These are phyloP conservation scores for Mythimna albipuncta DNA, from an alignment of 2,888 invertebrate genomes.

Conservation along the genomic window DNA sequence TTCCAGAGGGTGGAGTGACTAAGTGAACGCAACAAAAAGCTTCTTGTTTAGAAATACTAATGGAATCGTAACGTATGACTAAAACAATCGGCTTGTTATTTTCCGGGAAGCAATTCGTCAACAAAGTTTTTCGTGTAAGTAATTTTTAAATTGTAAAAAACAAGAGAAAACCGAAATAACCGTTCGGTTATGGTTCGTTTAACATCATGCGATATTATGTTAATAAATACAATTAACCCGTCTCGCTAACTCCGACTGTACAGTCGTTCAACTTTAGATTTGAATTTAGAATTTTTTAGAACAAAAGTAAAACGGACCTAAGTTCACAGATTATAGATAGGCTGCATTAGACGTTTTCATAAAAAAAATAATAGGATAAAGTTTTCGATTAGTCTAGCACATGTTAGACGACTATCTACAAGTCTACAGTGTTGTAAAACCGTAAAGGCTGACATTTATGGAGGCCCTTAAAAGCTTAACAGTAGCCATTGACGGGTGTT, in stretches of 20 bases:
- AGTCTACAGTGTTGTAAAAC: slow-evolving; percentile 10
- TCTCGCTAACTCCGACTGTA: slow-evolving; percentile 74
- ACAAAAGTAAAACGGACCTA: slow-evolving; percentile 5
- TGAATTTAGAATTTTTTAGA: slow-evolving; percentile 11
- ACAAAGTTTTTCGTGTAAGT: slow-evolving; percentile 49
- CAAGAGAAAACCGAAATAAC: slow-evolving; percentile 71
- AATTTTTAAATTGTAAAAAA: slow-evolving; percentile 64
- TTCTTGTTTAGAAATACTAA: slow-evolving; percentile 22
- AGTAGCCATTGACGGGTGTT: slow-evolving; percentile 71
- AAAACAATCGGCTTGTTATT: slow-evolving; percentile 15
- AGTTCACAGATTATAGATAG: slow-evolving; percentile 11
- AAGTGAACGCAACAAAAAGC: slow-evolving; percentile 26
- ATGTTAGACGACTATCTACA: not conserved
- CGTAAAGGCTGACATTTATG: slow-evolving; percentile 50
- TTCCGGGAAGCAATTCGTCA: slow-evolving; percentile 52
- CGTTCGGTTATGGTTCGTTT: slow-evolving; percentile 82
- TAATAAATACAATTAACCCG: slow-evolving; percentile 87
- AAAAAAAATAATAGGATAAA: not conserved
- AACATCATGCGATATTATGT: slow-evolving; percentile 82
- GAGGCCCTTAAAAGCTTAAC: slow-evolving; percentile 64
- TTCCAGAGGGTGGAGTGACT: slow-evolving; percentile 30
- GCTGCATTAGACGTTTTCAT: no score
- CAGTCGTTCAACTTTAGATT: slow-evolving; percentile 80
- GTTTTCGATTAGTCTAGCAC: not conserved
- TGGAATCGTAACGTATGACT: slow-evolving; percentile 5